Base-by-base conservation (phyloP, 1,140 invertebrate species). In the Zaprionus tsacasi region DNA sequence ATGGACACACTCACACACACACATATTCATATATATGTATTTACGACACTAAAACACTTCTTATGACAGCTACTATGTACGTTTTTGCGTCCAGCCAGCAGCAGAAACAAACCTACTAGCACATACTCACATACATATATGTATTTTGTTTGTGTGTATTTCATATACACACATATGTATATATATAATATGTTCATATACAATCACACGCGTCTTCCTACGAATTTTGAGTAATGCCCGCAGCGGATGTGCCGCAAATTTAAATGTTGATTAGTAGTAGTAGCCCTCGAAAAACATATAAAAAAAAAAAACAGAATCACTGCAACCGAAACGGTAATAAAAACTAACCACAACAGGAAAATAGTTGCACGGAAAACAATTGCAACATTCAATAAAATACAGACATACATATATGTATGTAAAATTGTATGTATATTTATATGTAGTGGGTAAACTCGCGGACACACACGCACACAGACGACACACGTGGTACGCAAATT, bases 401-500 rank as follows among this genome's bases (percentile, higher is more conserved):
- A 12, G 56, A 59, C 56, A 59, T 65, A 48, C 52, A 38, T 36
- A 15, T 11, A 21, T 35, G 25, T 4, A 30, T 30, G 27, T 30
- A 30, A 30, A 30, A 30, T 3, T 30, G 27, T 30, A 30, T 30
- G 27, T 30, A 30, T 6, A 30, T 30, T 30, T 30, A 30, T 30
- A 30, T 30, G 27, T 35, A n/a, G 30, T 54, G 54, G 13, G 35
- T 27, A 55, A 11, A 13, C 30, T 30, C 27, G 27, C 6, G 6
- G 27, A 30, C 27, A 30, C 59, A 65, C 15, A 55, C 68, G 55
- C 73, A 60, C 21, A 43, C 30, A 55, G 27, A 54, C 54, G 68
- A 80, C 83, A 88, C 83, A 88, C 83, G 83, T 88, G 83, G 83
- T 89, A 81, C 66, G 54, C 74, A 69, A 83, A 88, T 89, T 82